Percentiles rank a stretch among this genome's conserved stretches.
Conservation (phyloP, 2,113 vertebrate genomes). For the Oreotrochilus melanogaster region DNA sequence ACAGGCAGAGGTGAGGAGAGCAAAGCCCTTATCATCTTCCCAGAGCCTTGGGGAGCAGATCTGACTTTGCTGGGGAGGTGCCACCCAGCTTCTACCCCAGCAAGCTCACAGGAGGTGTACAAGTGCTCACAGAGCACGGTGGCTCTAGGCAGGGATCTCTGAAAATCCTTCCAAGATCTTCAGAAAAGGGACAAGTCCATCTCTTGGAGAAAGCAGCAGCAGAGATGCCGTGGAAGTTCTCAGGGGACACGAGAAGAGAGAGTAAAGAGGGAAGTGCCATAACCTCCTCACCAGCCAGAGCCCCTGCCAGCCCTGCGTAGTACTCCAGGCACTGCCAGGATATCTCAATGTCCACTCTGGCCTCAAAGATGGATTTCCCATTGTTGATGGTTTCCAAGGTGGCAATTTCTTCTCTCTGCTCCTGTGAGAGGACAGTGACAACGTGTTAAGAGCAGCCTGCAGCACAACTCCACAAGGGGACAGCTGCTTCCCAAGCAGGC, state of each 20-base stretch:
- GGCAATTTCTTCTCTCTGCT: conserved; percentile 88
- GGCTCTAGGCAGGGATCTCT: background rate
- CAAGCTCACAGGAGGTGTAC: background rate
- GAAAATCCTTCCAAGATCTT: background rate
- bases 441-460: background rate
- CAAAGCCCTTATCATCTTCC: background rate
- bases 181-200: background rate
- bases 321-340: conserved; percentile 92
- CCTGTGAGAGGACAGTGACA: conserved; percentile 75
- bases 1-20: background rate
- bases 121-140: background rate
- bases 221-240: background rate
- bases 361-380: conserved; percentile 93
- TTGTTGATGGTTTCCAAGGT: conserved; percentile 93
- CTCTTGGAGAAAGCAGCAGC: background rate
- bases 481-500: accelerated
- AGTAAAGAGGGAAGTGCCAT: background rate
- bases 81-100: background rate
- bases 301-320: conserved; percentile 89
- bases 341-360: conserved; percentile 84
- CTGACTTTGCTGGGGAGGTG: background rate
- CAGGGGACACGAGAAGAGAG: background rate
- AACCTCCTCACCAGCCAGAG: conserved; percentile 84
- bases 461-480: background rate
- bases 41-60: background rate